These are phyloP conservation scores for Scaptomyza parva DNA, from an alignment of 2,888 invertebrate genomes.

Conservation along the genomic window DNA sequence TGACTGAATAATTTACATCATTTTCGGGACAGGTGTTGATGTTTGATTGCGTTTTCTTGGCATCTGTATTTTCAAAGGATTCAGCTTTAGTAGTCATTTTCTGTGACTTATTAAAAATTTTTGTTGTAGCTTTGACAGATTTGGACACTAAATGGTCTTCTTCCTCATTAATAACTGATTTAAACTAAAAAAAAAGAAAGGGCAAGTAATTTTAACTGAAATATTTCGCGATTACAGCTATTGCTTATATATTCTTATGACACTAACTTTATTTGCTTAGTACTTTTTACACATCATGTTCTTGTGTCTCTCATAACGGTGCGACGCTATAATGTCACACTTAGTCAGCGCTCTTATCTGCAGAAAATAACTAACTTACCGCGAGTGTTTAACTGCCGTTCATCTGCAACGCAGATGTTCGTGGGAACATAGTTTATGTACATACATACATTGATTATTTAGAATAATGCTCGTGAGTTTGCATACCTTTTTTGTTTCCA, in stretches of 20 bases:
- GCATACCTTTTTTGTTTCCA: constrained; percentile 45
- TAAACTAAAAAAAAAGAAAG: constrained; percentile 20
- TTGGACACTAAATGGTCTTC: constrained; percentile 62
- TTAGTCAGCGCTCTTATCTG: too few species aligned
- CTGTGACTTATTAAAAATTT: constrained; percentile 13
- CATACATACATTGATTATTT: not conserved
- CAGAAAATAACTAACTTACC: too few species aligned
- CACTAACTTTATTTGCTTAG: too few species aligned
- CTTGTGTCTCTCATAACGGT: too few species aligned
- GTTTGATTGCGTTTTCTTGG: constrained; percentile 6
- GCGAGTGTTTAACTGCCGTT: too few species aligned
- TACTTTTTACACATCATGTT: too few species aligned
- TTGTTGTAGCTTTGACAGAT: constrained; percentile 28
- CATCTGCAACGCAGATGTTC: too few species aligned
- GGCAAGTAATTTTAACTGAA: too few species aligned
- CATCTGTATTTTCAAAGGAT: not conserved
- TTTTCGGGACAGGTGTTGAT: not conserved
- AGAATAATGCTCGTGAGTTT: not conserved
- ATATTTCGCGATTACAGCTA: too few species aligned
- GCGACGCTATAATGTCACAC: too few species aligned
- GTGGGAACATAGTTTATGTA: too few species aligned
- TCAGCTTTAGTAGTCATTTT: constrained; percentile 23
- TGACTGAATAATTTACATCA: not conserved
- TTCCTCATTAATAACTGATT: constrained; percentile 51
- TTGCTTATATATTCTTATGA: too few species aligned